Evolutionary conservation across 2,113 vertebrate genomes (phyloP), one percentile per base, ranked within the genome.

Genomic region (Oreochromis aureus): DNA sequence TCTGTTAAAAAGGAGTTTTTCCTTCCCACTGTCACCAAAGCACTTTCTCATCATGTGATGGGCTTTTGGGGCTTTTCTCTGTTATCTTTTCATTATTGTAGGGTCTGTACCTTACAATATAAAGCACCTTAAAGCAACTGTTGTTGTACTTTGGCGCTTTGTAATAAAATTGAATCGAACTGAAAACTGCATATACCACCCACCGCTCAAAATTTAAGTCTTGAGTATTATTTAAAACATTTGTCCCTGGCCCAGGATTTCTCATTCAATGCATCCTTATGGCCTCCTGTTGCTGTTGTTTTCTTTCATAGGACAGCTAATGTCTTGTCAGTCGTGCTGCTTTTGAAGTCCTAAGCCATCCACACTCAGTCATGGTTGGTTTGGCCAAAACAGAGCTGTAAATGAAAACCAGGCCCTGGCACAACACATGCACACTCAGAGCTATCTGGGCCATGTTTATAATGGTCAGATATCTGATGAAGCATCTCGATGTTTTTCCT

Each of bases 371-470:
- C 91, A 91, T 92, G 86, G 89, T 89, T 87, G 89, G 66, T 82
- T 92, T 86, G 87, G 66, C 59, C 59, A 82, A 89, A 92, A 93
- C 90, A 91, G 86, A 93, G 81, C 81, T 22, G 27, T 86, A 88
- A 92, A 93, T 89, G 66, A 78, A 89, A 89, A 91, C 84, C 90
- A 91, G 89, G 84, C 86, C 16, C 79, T 63, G 54, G 6, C 59
- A 85, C 90, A 63, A 89, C 81, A 85, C 81, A 80, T 15, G 51
- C 83, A 81, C 82, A 2, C 81, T 3, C 81, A 76, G 5, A 48
- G 61, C 88, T 66, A 92, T 87, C 36, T 79, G 30, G 87, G 83
- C 79, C 86, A 80, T 89, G 69, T 89, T 91, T 88, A 86, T 24
- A 83, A 83, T 11, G 83, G 61, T 19, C 19, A 61, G 56, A 76